Evolutionary conservation across 2,888 invertebrate species (phyloP).

Genomic region (Tipula lateralis): DNA sequence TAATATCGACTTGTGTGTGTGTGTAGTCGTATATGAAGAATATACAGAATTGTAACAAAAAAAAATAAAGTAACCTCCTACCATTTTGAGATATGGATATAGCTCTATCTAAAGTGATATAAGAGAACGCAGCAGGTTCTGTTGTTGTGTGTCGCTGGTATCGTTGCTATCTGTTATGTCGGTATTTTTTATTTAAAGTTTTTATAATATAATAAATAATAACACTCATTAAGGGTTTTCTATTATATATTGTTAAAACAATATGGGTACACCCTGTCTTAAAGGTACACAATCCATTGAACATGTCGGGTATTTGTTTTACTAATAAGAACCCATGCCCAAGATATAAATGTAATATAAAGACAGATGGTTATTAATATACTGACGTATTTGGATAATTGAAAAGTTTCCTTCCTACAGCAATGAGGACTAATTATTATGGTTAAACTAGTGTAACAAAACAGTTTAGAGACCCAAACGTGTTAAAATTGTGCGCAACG

Average conservation of each 20-base stretch:
- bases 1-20: background rate
- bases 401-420: background rate
- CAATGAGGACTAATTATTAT: background rate
- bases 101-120: background rate
- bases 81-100: background rate
- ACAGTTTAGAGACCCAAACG: background rate
- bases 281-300: background rate
- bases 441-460: background rate
- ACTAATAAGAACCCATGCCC: background rate
- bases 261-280: background rate
- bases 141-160: background rate
- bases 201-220: background rate
- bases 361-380: background rate
- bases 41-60: background rate
- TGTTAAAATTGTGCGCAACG: background rate
- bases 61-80: background rate
- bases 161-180: background rate
- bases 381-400: background rate
- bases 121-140: background rate
- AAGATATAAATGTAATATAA: background rate
- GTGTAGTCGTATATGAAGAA: background rate
- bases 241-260: background rate
- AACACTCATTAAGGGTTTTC: background rate
- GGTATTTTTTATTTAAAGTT: background rate
- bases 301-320: background rate